Evolutionary conservation across 1,140 invertebrate genomes (phyloP), one percentile per base, ranked within the genome.

Genomic region (Nymphalis io): DNA sequence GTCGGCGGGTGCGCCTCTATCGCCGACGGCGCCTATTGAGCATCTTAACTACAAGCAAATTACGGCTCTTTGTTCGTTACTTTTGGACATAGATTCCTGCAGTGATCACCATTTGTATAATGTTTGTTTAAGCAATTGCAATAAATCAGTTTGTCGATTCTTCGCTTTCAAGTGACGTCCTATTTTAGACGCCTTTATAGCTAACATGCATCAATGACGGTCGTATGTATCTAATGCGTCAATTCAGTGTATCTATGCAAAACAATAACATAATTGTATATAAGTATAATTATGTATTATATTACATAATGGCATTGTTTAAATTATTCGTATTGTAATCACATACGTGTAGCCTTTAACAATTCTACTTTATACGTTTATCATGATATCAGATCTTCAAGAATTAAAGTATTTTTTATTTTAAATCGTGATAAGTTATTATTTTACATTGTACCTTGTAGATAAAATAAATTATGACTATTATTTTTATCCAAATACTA

Each of bases 1-100:
- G 88, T 90, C 88, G 84, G 69, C 79, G 83, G 85, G 85, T 86
- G 86, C 85, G 64, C 78, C 61, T 75, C 80, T 90, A 88, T 88
- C 85, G 78, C 48, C 76, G 18, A 63, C 70, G 81, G 79, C 85
- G 82, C 81, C 84, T 74, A 70, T 68, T 74, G 68, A 76, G 76
- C 68, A 63, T 71, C 42, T 71, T 60, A 72, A 65, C 67, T 38
- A 63, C 79, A 79, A 68, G 61, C 74, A 60, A 85, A 83, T 78
- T 72, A 78, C 64, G 63, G 69, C 78, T 77, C 72, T 86, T 75
- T 74, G 66, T 70, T 67, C 40, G 48, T 71, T 59, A 46, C 33
- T 60, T 73, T 79, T 80, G 62, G 72, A 75, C 75, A 73, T 63
- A 75, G 46, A 84, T 76, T 86, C 75, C 70, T 27, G 64, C 71